Evolutionary conservation across 2,113 vertebrate genomes (phyloP), one percentile per base, ranked within the genome.

Genomic region (Colossoma macropomum): DNA sequence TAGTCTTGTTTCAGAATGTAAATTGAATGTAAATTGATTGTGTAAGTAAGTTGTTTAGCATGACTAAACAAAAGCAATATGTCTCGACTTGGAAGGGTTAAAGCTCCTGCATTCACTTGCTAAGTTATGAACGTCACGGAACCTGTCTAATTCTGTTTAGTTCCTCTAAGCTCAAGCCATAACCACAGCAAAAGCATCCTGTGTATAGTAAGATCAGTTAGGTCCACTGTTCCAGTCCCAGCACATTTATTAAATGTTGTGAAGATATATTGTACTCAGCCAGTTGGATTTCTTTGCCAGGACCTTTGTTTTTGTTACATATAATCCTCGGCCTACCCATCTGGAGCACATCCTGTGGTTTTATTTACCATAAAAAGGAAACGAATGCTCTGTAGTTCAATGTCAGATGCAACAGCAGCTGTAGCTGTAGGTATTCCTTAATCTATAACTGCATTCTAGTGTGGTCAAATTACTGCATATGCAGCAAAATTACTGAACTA

Each of bases 151-250:
- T 25, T 62, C 59, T 62, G 59, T 62, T 62, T 62, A 62, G 59
- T 13, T 66, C 60, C 2, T 32, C 19, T n/a, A 66, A 66, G 19
- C 62, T 62, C 19, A 17, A 68, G 13, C 62, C 77, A 79, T 68
- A 54, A 52, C 45, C 77, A 79, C 77, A 78, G 76, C 30, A 78
- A 63, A 78, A n/a, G 27, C 41, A 52, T 52, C 25, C 59, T 62
- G 76, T 68, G 68, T 79, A 79, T 79, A 79, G 50, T 79, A 68
- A 79, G 63, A 38, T 54, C 48, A 69, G 63, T 54, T 28, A 69
- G 48, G 13, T n/a, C 52, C 12, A 69, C 32, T 28, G 13, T 54
- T 79, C 21, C 4, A 32, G 68, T 75, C 27, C 23, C 69, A 84
- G 50, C 70, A 68, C 72, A 68, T 45, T 84, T 68, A 73, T 68